Base-by-base conservation (phyloP, 2,113 vertebrate genomes). In the Aegotheles bennettii region DNA sequence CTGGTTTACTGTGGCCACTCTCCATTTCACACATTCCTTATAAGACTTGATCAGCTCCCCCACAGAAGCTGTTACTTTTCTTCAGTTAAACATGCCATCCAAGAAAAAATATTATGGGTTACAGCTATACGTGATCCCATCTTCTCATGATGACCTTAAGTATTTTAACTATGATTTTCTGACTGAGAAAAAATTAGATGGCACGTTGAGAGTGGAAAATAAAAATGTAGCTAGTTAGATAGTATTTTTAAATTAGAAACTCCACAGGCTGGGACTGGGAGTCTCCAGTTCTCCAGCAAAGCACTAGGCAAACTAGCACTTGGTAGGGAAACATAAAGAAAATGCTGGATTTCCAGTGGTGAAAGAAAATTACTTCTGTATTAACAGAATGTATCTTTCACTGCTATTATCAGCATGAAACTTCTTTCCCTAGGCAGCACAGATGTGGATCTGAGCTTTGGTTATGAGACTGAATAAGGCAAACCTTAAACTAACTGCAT, bases 41-140 rank as follows among this genome's bases (percentile, higher is more conserved):
- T 48, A 68, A 80, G 53, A 48, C 53, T 88, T 74, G 54, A 90
- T 73, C 82, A 77, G 85, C 79, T 90, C 95, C 90, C 85, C 80
- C 90, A 80, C 36, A 96, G 92, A 92, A 95, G 90, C 90, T 92
- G 96, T 77, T 94, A 40, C 33, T 88, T 94, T 88, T 74, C 31
- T 86, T 50, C 45, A 69, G n/a, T 50, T 77, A 69, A 78, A 60
- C 17, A 61, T 38, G 20, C 36, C 47, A 36, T 33, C 61, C 60
- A 71, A 76, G 70, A 65, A 90, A 73, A 94, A 83, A 75, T 28
- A 9, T 33, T 63, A 48, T 36, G 18, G n/a, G 36, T 56, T 75
- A 76, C 10, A 61, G 59, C n/a, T 83, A 65, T 18, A 36, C 0
- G 3, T 21, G 33, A 73, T 86, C 45, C 24, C 3, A 33, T 74